Base-by-base conservation (phyloP, 2,888 invertebrate genomes). In the Itoplectis maculator region DNA sequence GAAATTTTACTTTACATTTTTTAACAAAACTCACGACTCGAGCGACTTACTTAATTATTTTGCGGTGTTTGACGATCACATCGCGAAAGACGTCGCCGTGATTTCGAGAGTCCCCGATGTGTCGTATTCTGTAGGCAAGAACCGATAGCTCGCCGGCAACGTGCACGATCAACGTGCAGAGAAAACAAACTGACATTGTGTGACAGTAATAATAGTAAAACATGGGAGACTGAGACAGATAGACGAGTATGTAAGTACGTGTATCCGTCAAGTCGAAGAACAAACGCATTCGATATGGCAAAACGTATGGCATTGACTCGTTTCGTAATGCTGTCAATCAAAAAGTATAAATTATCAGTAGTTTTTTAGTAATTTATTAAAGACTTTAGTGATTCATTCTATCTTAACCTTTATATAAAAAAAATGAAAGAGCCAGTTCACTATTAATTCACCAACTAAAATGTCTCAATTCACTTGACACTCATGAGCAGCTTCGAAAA, bases 201-300 rank as follows among this genome's bases (percentile, higher is more conserved):
- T 84, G 78, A 51, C 56, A 75, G 35, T 80, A 82, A 37, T 82
- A 78, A 45, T 79, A 78, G 72, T 81, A 82, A 61, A 82, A 73
- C 84, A 84, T 82, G 1, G 84, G 84, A 13, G 72, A 75, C 63
- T 82, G 82, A n/a, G 72, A 63, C 8, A 82, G 42, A 56, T 82
- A 84, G 9, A 84, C 15, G 11, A 84, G 45, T 9, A 74, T 49
- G 77, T 84, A 84, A 35, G 79, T 84, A 11, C 77, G 79, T 3
- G 69, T 69, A 40, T 84, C 79, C 11, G 78, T 66, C 23, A 84
- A 72, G 18, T 81, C 20, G 75, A 79, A 81, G 65, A 78, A 75
- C 0, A 84, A 40, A 29, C 72, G 78, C 54, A 66, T 76, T 29
- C 82, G 84, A 37, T 81, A 84, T 5, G 84, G 82, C 45, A 82